phyloP scores from a whole-genome alignment of 2,113 vertebrate genomes.

The Rousettus leschenaultii region DNA sequence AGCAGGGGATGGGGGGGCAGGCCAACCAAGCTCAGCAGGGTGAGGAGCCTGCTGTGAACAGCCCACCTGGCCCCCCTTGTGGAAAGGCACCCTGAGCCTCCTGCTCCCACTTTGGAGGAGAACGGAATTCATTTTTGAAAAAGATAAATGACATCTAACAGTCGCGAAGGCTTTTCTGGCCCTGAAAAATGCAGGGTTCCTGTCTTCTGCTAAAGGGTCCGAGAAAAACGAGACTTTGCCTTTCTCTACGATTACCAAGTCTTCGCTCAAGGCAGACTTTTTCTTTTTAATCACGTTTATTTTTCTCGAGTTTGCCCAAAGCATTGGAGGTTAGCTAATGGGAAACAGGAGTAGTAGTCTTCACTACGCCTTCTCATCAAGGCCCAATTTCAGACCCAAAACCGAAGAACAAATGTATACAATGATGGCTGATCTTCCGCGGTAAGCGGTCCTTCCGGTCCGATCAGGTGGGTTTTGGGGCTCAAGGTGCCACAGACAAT shows the following conservation, averaged over 20 bases:
- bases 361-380: background rate
- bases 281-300: background rate
- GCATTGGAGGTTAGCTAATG: background rate
- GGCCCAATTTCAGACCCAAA: background rate
- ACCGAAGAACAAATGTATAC: background rate
- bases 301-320: background rate
- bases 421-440: background rate
- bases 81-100: background rate
- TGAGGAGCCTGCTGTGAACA: rapidly evolving
- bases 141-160: rapidly evolving
- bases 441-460: background rate
- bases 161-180: background rate
- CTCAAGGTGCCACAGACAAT: background rate
- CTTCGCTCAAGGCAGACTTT: background rate
- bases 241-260: background rate
- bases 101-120: background rate
- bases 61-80: background rate
- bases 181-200: background rate
- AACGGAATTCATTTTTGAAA: background rate
- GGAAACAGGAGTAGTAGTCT: rapidly evolving
- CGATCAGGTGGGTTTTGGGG: background rate
- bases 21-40: background rate
- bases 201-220: background rate
- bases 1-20: background rate
- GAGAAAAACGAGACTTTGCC: background rate